These are phyloP conservation scores for Coenobita brevimanus DNA, from an alignment of 1,140 invertebrate species.

Conservation along the genomic window DNA sequence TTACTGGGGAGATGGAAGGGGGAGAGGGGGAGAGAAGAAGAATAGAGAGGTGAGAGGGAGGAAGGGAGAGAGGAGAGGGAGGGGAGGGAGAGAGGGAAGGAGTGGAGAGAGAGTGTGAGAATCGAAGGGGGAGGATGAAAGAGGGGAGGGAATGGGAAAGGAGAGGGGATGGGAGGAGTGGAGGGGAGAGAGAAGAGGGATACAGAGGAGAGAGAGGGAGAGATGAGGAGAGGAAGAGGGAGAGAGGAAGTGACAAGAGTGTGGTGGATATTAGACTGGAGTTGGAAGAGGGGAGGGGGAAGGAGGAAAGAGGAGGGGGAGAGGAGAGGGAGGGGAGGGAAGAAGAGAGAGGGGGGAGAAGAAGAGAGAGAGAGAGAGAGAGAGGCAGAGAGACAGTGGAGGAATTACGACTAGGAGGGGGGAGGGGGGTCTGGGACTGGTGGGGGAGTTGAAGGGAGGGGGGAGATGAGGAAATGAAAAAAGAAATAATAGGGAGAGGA, in stretches of 20 bases:
- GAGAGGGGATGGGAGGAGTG: background rate
- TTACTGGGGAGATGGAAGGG: background rate
- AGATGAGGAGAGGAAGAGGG: background rate
- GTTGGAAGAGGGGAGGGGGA: background rate
- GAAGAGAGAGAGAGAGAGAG: background rate
- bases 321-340: too few species aligned
- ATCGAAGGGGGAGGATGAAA: background rate
- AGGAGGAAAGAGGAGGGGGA: background rate
- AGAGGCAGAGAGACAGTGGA: too few species aligned
- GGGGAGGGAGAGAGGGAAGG: background rate
- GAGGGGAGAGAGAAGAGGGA: background rate
- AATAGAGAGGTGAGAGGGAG: background rate
- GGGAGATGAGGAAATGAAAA: background rate
- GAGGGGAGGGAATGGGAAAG: background rate
- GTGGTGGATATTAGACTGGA: background rate
- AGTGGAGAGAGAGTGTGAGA: background rate
- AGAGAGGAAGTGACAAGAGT: background rate
- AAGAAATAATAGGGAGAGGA: background rate
- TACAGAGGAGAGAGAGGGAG: too few species aligned
- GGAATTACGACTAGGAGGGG: background rate
- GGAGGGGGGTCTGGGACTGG: background rate
- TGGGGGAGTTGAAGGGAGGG: background rate
- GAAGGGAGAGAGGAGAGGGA: background rate
- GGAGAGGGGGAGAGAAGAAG: background rate
- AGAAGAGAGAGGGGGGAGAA: background rate